Evolutionary conservation across 2,888 invertebrate genomes (phyloP), one percentile per base, ranked within the genome.

Genomic region (Drosophila neotestacea): DNA sequence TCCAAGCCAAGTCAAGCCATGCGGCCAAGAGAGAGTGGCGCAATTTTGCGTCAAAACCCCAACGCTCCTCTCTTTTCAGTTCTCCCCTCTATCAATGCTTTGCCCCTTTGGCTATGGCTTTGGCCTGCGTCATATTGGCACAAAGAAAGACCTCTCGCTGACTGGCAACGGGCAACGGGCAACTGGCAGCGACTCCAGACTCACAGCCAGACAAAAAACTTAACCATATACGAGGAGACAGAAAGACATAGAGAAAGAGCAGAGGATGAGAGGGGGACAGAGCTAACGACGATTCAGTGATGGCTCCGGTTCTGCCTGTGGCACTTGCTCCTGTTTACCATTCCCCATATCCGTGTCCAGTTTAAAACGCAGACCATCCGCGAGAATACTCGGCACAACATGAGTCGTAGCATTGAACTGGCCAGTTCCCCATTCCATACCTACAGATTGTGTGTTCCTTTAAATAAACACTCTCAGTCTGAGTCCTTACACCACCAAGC

Each of bases 81-180:
- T 7, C 30, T n/a, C 28, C 28, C 7, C 7, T 32, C 32, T 6
- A 6, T 34, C 9, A 32, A 38, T 13, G 34, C 27, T 27, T 36
- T 28, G 7, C 22, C 68, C 46, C 48, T 28, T 56, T 36, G 46
- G 36, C 58, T 28, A 58, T 28, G 27, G 55, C 55, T 66, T 60
- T 67, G 47, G 41, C 58, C 59, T 62, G 64, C 70, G 70, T 61
- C 69, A 68, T 70, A 77, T 73, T 77, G 80, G 77, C 69, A 76
- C 82, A 81, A 84, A 85, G 84, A 83, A 88, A 85, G 81, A 73
- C 76, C 81, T 78, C 70, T 70, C 73, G 70, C 76, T 69, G 79
- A 72, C 73, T 78, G 73, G 69, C 75, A 66, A 70, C 73, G 64
- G 68, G 81, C 66, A 60, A 71, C 69, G 38, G 63, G 28, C 54